Evolutionary conservation across 1,140 invertebrate genomes (phyloP), one percentile per base, ranked within the genome.

Genomic region (Caenorhabditis elegans): DNA sequence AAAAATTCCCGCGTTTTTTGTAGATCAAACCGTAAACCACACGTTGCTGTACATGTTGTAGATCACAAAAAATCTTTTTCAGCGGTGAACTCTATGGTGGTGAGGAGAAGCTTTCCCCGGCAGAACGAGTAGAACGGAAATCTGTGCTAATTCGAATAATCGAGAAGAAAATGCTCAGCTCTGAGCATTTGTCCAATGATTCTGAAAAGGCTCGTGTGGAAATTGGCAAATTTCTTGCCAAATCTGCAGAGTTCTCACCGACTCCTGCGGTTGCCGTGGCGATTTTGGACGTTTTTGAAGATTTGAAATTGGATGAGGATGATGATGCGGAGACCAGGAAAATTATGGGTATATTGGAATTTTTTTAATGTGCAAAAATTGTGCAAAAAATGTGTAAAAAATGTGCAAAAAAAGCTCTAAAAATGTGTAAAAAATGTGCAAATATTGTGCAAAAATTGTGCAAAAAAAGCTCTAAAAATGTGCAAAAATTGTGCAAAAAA

Each of bases 271-370:
- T 70, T 6, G 60, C 34, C 10, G 60, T 70, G 2, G 60, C 60
- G 34, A 36, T 70, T 70, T 31, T 70, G n/a, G 28, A 70, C 34
- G 60, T 70, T 70, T 70, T 70, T 22, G 60, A 70, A 0, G 60
- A 70, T 39, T n/a, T 70, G 60, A 70, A 70, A 22, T 13, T 70
- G 10, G 60, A 70, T 39, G 60, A 70, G 34, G 60, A 39, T n/a
- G 60, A 70, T 31, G 13, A 70, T 5, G 60, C 34, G 34, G 60
- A 70, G 19, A 70, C 60, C 0, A 39, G 34, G n/a, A 70, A 70
- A 34, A 28, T 24, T 39, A 70, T 70, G 60, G 60, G 55, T 60
- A 2, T 24, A 26, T 4, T 3, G 51, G 51, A 24, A 8, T 5
- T 5, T 15, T 8, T 15, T 43, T 5, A 5, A 43, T 43, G 6